phyloP scores from a whole-genome alignment of 2,797 vertebrate genomes.

The Dicrostonyx torquatus region DNA sequence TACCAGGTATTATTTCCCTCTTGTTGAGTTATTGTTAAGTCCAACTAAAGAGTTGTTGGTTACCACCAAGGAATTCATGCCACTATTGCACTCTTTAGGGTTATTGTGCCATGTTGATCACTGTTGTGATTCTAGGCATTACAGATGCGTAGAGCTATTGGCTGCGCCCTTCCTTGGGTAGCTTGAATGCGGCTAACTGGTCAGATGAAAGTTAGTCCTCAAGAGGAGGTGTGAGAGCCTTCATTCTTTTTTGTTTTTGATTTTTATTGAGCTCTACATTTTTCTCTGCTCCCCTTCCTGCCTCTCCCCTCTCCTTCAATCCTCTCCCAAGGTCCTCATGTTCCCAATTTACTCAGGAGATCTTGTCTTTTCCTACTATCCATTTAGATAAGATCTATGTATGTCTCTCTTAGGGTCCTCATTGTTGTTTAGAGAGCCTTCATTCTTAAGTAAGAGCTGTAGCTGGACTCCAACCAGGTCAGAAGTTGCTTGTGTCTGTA shows the following conservation, averaged over 20 bases:
- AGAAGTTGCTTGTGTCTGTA: not conserved
- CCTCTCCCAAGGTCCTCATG: too few species aligned
- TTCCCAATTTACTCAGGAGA: too few species aligned
- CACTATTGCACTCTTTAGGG: not conserved
- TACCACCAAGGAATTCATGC: not conserved
- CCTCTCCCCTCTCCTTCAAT: too few species aligned
- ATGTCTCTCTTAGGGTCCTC: too few species aligned
- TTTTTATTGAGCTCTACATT: too few species aligned
- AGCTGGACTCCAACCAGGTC: not conserved
- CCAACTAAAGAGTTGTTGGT: not conserved
- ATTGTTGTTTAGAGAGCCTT: not conserved
- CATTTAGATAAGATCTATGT: too few species aligned
- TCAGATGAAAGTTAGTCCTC: not conserved
- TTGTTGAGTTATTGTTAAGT: not conserved
- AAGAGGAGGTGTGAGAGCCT: not conserved
- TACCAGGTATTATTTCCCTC: not conserved
- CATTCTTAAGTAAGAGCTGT: not conserved
- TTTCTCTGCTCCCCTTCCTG: too few species aligned
- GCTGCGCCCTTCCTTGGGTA: too few species aligned
- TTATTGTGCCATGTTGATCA: not conserved
- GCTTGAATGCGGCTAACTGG: not conserved
- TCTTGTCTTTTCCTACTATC: too few species aligned
- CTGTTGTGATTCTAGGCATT: not conserved
- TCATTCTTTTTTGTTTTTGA: not conserved
- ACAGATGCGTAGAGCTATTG: not conserved